phyloP scores from a whole-genome alignment of 2,797 vertebrate genomes.

The Poeciliopsis infans region DNA sequence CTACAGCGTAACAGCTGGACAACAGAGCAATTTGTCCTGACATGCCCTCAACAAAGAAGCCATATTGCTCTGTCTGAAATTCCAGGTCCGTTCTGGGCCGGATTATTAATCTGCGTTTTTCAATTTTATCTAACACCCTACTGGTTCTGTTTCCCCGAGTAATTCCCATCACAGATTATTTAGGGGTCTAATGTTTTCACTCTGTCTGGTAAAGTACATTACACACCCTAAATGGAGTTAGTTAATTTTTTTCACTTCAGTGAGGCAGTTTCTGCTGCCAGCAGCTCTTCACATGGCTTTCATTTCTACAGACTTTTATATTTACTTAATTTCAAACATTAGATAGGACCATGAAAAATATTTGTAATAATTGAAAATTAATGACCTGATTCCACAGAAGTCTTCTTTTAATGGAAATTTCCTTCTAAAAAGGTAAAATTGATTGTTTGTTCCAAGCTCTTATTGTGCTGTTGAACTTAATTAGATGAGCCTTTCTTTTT shows the following conservation, averaged over 20 bases:
- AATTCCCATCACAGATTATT: slow-evolving; percentile 64
- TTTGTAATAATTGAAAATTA: slow-evolving; percentile 2
- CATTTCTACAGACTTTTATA: slow-evolving; percentile 19
- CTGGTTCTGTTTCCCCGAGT: slow-evolving; percentile 36
- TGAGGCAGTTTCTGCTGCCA: slow-evolving; percentile 49
- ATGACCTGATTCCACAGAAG: background rate
- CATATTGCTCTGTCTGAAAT: slow-evolving; percentile 8
- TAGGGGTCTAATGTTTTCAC: slow-evolving; percentile 56
- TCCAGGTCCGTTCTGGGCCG: slow-evolving; percentile 25
- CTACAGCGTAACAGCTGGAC: slow-evolving; percentile 10
- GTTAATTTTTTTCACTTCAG: slow-evolving; percentile 60
- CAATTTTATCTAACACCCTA: slow-evolving; percentile 22
- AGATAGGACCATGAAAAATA: background rate
- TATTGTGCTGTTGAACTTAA: slow-evolving; percentile 64
- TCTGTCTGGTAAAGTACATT: slow-evolving; percentile 69
- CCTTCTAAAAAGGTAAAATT: slow-evolving; percentile 2
- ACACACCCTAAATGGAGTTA: slow-evolving; percentile 68
- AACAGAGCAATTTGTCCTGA: slow-evolving; percentile 32
- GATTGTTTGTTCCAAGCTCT: slow-evolving; percentile 40
- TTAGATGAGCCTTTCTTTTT: slow-evolving; percentile 49
- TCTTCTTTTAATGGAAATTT: slow-evolving; percentile 5
- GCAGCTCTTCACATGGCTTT: slow-evolving; percentile 20
- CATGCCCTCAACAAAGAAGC: slow-evolving; percentile 25
- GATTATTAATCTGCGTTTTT: slow-evolving; percentile 31
- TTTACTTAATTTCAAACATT: slow-evolving; percentile 3